Evolutionary conservation across 2,888 invertebrate species (phyloP).

Genomic region (Eubasilissa splendida): DNA sequence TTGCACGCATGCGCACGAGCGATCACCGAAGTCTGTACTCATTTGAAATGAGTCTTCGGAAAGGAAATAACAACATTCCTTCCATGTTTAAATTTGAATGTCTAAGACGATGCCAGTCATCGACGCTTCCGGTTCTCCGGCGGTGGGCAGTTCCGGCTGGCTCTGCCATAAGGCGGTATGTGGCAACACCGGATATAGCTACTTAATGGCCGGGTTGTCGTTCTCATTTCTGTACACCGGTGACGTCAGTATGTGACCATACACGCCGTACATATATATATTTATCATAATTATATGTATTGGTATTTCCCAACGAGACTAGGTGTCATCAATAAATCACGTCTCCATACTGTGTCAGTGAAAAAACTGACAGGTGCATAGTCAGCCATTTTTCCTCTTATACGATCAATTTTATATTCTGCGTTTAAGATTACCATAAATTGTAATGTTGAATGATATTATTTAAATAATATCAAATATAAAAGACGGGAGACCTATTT

Average conservation of each 20-base stretch:
- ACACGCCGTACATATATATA: background rate
- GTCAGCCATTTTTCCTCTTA: too few relatives aligned
- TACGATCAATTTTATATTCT: too few relatives aligned
- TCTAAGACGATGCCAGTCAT: conserved; percentile 51
- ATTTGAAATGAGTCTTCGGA: conserved; percentile 15
- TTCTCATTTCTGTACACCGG: conserved; percentile 33
- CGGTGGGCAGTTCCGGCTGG: conserved; percentile 51
- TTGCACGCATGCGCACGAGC: background rate
- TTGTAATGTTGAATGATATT: too few relatives aligned
- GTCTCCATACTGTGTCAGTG: background rate
- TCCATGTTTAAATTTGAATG: conserved; percentile 46
- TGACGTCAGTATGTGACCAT: conserved; percentile 19
- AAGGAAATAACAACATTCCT: conserved; percentile 52
- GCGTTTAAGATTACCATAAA: too few relatives aligned
- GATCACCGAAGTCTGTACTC: background rate
- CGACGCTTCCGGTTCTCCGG: conserved; percentile 53
- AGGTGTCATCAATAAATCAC: background rate
- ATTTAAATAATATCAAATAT: too few relatives aligned
- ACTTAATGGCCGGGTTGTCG: conserved; percentile 39
- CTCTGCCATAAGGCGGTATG: conserved; percentile 32
- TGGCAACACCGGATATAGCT: conserved; percentile 51
- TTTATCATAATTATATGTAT: conserved; percentile 11
- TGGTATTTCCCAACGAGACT: background rate
- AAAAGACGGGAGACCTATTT: too few relatives aligned
- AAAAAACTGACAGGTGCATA: background rate